A percentile compares a stretch with the other conserved stretches of the same genome.
phyloP scores from a whole-genome alignment of 2,113 vertebrate genomes.

The Gasterosteus aculeatus region DNA sequence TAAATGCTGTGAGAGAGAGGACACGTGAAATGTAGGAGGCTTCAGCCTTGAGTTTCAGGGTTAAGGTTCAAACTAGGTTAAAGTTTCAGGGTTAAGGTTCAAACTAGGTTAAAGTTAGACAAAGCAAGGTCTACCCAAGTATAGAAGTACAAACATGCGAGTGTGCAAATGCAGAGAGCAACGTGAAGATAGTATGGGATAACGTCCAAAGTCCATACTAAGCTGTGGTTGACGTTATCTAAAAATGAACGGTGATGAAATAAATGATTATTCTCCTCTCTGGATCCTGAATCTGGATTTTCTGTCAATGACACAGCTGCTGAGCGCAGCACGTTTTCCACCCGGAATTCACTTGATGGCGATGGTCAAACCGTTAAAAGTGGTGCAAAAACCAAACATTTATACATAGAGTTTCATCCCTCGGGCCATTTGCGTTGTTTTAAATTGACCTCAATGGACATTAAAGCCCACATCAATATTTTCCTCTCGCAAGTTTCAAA shows the following conservation, averaged over 20 bases:
- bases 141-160: background rate
- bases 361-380: background rate
- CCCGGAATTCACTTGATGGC: background rate
- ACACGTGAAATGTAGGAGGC: background rate
- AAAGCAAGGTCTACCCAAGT: background rate
- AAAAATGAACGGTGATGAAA: background rate
- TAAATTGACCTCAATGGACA: background rate
- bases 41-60: background rate
- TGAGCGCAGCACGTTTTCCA: background rate
- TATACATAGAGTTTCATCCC: too few relatives aligned
- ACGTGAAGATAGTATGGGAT: background rate
- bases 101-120: background rate
- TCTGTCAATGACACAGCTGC: background rate
- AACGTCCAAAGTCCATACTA: background rate
- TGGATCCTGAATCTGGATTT: background rate
- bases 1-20: background rate
- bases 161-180: background rate
- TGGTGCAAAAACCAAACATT: background rate
- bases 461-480: background rate
- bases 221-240: constrained; percentile 24
- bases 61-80: background rate
- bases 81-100: background rate
- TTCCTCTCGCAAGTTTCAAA: background rate
- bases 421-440: background rate
- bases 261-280: background rate